Base-by-base conservation (phyloP, 2,113 vertebrate species). In the Phalacrocorax carbo region DNA sequence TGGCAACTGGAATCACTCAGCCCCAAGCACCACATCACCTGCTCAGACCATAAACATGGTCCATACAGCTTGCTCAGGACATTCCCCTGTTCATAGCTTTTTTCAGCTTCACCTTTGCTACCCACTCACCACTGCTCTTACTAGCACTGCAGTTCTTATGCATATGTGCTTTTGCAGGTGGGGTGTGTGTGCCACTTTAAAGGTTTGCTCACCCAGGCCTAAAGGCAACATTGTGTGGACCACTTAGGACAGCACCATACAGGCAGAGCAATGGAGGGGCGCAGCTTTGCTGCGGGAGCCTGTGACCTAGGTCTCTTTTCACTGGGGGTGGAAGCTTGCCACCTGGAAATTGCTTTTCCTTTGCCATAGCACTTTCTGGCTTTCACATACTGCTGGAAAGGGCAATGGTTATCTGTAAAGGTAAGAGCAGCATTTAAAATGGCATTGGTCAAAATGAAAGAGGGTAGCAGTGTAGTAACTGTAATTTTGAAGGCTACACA, bases 211-310 rank as follows among this genome's bases (percentile, higher is more conserved):
- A 16, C 29, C 26, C 5, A 27, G 26, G 66, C 10, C 29, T 23
- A 36, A 66, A 55, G 29, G 36, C 52, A 88, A 64, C 8, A 14
- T 73, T n/a, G 13, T 1, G 5, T 26, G 40, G 65, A 27, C 19
- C 4, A 1, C 0, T 0, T 40, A 54, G 25, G 36, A 57, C 0
- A 0, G 40, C 40, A 55, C 23, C 4, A 0, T 7, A 13, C 16
- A 11, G 34, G 27, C 57, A 72, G 14, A 54, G 52, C 3, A 4
- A 48, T 25, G 49, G 40, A 78, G 21, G 7, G 4, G 55, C 4
- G 72, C 38, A 75, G 38, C 23, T 70, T 30, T 34, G 26, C 60
- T 7, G 7, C 10, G 38, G 66, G 36, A 83, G 25, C 27, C 51
- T 57, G 17, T 29, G 12, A 44, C 11, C 2, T 4, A 60, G 42